These are phyloP conservation scores for Eutrigla gurnardus DNA, from an alignment of 2,797 vertebrate species.

Conservation along the genomic window DNA sequence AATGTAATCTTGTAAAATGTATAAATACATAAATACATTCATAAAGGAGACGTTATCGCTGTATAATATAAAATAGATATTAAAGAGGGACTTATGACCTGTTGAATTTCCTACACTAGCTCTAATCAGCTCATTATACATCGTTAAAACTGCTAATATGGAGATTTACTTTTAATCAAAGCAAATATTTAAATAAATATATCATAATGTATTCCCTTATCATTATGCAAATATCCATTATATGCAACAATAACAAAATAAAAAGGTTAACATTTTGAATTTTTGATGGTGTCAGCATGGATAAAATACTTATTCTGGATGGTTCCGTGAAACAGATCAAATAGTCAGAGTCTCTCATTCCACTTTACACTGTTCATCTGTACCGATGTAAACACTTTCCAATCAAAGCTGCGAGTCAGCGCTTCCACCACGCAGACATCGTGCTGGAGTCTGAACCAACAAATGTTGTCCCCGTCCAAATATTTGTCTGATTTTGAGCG, in stretches of 20 bases:
- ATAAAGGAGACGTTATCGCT: background rate
- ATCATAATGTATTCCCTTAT: background rate
- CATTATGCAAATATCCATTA: background rate
- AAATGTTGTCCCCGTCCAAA: background rate
- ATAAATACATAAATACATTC: background rate
- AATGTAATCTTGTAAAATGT: background rate
- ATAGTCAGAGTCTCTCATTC: background rate
- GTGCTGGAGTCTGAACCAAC: background rate
- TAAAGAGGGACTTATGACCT: background rate
- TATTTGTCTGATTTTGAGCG: background rate
- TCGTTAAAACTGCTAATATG: too few species aligned
- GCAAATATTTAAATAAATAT: too few species aligned
- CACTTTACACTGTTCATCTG: background rate
- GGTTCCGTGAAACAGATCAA: background rate
- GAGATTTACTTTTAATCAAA: too few species aligned
- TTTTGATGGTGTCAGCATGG: background rate
- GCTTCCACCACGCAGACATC: background rate
- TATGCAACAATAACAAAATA: too few species aligned
- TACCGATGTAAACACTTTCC: background rate
- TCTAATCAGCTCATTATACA: background rate
- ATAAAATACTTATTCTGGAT: background rate
- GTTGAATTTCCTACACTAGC: background rate
- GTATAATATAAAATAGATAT: background rate
- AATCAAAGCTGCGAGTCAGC: background rate
- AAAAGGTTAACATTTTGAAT: too few species aligned